A percentile compares a stretch with the other conserved stretches of the same genome.
These are phyloP conservation scores for Morphnarchus princeps DNA, from an alignment of 2,113 vertebrate species.

Conservation along the genomic window DNA sequence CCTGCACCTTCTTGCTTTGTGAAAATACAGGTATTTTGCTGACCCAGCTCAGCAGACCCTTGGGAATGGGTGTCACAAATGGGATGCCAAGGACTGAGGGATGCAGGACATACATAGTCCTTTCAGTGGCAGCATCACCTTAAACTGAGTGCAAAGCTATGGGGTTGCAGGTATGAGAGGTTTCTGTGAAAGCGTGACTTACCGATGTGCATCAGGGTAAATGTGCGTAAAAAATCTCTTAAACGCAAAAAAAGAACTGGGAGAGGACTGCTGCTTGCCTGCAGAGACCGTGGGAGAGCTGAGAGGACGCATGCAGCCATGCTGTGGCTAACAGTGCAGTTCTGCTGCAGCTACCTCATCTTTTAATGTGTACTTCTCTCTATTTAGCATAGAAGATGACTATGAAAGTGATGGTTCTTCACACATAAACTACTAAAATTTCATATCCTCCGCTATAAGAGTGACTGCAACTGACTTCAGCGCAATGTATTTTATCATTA, in stretches of 20 bases:
- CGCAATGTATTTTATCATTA: background rate
- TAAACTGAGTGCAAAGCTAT: background rate
- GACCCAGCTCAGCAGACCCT: background rate
- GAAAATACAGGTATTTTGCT: background rate
- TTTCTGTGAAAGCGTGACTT: background rate
- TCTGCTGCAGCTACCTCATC: background rate
- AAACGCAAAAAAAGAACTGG: background rate
- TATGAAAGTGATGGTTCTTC: background rate
- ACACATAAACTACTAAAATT: background rate
- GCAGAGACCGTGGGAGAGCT: background rate
- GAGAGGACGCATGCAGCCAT: rapidly evolving
- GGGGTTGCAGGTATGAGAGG: background rate
- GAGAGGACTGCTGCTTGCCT: background rate
- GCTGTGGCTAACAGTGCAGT: no score
- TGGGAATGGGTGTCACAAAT: background rate
- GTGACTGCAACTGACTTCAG: background rate
- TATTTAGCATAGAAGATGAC: background rate
- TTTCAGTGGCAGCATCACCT: background rate
- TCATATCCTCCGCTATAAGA: background rate
- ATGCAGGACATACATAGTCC: rapidly evolving
- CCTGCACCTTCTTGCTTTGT: background rate
- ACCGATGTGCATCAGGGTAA: background rate
- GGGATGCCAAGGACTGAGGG: no score
- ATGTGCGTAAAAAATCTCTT: background rate
- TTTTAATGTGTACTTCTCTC: background rate